Evolutionary conservation across 2,113 vertebrate genomes (phyloP).

Genomic region (Triplophysa dalaica): DNA sequence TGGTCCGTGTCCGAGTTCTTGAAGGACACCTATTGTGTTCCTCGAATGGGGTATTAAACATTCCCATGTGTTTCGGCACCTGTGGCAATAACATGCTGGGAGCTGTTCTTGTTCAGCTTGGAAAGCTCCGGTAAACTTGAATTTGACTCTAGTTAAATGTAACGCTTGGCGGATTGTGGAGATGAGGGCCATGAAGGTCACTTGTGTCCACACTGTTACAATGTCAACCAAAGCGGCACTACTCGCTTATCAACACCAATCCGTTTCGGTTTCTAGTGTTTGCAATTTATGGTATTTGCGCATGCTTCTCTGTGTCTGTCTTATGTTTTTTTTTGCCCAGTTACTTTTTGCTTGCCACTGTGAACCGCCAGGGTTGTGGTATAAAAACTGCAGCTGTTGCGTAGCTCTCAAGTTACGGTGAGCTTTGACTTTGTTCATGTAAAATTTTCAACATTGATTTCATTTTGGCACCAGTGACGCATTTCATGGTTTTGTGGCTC

Average conservation of each 20-base stretch:
- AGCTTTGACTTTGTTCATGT: background rate
- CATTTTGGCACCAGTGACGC: background rate
- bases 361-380: background rate
- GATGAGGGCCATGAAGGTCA: background rate
- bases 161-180: background rate
- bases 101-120: background rate
- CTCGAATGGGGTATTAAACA: background rate
- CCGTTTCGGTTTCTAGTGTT: background rate
- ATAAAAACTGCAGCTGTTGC: background rate
- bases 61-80: conserved; percentile 25
- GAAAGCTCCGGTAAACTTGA: background rate
- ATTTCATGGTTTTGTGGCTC: background rate
- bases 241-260: background rate
- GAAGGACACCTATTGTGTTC: conserved; percentile 24
- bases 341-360: background rate
- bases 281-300: background rate
- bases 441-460: background rate
- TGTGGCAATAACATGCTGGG: conserved; percentile 11
- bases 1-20: background rate
- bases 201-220: background rate
- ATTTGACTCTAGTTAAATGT: background rate
- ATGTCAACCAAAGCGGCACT: background rate
- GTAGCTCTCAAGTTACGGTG: background rate
- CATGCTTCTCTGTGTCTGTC: background rate
- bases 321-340: background rate